Conservation (phyloP, 1,140 invertebrate genomes). For the Ceratoteleas bidentatus region DNA sequence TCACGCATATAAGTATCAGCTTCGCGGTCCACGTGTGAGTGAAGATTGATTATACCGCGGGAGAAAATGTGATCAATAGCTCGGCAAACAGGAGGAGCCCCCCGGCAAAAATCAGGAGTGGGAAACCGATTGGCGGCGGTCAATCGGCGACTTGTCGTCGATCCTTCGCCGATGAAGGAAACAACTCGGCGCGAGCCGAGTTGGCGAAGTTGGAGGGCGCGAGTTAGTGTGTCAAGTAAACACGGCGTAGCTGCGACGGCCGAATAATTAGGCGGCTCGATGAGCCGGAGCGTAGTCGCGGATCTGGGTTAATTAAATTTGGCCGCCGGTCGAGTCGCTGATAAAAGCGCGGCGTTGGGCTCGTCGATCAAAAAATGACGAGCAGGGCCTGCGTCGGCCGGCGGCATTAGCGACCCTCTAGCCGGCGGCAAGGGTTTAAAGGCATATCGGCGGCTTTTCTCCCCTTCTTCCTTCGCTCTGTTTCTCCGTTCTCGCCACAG, state of each 20-base stretch:
- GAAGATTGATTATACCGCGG: constrained; percentile 81
- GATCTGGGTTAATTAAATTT: no score
- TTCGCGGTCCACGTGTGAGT: constrained; percentile 70
- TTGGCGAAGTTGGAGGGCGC: no score
- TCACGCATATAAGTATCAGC: constrained; percentile 70
- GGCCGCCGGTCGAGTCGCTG: no score
- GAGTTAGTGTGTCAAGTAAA: no score
- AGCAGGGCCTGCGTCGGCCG: neutral
- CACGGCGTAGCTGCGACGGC: no score
- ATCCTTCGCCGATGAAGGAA: no score
- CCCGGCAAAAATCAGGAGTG: constrained; percentile 73
- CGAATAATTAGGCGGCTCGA: no score
- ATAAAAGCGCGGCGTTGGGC: constrained; percentile 23
- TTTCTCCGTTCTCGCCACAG: constrained; percentile 76
- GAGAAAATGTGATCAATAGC: constrained; percentile 82
- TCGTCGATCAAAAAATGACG: constrained; percentile 27
- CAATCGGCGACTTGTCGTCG: no score
- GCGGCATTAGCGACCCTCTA: constrained; percentile 56
- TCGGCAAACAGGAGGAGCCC: constrained; percentile 77
- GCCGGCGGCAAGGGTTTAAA: constrained; percentile 44
- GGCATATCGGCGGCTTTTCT: constrained; percentile 56
- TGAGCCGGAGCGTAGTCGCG: no score
- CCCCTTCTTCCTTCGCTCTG: constrained; percentile 66
- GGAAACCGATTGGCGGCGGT: neutral
- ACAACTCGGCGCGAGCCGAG: no score